Conservation (phyloP, 2,797 vertebrate genomes). For the Brachyalestes nurse region DNA sequence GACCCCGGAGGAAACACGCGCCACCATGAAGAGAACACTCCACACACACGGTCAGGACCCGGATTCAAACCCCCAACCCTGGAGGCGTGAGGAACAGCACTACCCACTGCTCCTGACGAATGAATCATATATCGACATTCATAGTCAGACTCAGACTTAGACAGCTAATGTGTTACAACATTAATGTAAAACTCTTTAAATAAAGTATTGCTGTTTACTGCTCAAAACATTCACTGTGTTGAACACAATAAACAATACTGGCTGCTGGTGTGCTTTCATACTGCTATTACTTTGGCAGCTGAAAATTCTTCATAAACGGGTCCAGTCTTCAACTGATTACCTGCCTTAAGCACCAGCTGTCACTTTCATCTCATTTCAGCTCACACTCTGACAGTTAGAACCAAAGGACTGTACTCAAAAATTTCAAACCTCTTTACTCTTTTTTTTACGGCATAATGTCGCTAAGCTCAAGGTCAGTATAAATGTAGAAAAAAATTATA, state of each 20-base stretch:
- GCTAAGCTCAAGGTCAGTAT: slow-evolving; percentile 7
- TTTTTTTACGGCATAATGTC: neutral
- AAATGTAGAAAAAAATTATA: slow-evolving; percentile 25
- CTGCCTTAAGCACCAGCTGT: neutral
- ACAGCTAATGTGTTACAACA: neutral
- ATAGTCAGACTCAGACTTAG: too few relatives aligned
- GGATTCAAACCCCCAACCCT: too few relatives aligned
- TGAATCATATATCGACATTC: too few relatives aligned
- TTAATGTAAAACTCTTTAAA: neutral
- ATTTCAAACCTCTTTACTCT: neutral
- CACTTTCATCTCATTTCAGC: neutral
- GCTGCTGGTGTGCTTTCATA: slow-evolving; percentile 10
- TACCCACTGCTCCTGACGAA: too few relatives aligned
- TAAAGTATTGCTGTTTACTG: neutral
- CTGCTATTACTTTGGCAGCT: slow-evolving; percentile 8
- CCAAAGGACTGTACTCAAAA: neutral
- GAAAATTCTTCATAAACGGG: neutral
- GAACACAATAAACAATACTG: neutral
- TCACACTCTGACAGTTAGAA: neutral
- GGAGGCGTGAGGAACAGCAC: too few relatives aligned
- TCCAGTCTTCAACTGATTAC: neutral
- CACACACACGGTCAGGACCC: too few relatives aligned
- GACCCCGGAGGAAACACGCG: too few relatives aligned
- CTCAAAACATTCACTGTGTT: neutral
- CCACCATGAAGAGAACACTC: too few relatives aligned